Base-by-base conservation (phyloP, 2,113 vertebrate species). In the Tautogolabrus adspersus region DNA sequence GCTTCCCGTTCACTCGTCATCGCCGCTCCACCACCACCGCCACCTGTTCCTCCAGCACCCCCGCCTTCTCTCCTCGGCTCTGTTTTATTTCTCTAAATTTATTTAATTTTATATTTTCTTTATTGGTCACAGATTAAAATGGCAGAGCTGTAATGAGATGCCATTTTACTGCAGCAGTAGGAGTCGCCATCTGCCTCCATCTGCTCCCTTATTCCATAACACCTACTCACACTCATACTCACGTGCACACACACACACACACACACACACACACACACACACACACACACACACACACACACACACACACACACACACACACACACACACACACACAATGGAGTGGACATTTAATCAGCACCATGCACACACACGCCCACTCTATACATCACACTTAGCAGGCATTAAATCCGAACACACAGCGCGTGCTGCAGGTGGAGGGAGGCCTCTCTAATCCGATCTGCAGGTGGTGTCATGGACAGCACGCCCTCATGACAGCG, bases 141-240 rank as follows among this genome's bases (percentile, higher is more conserved):
- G 77, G 75, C 75, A 75, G 77, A 37, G 66, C 64, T 70, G 77
- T 82, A 80, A 89, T 62, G 79, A 91, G 87, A 89, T 75, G 82
- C 82, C 68, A 49, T 77, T 87, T 83, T 75, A 61, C 81, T 66
- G 86, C 79, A 57, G 84, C 82, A 76, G 81, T 81, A 87, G 83
- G 86, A 83, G 83, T 79, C 57, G 23, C 87, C 89, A 89, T 88
- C 89, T 91, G 89, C 85, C 87, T 90, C 87, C 87, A 89, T 87
- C 87, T 91, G 85, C 77, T 82, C 65, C 6, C 56, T 69, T 47
- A 9, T 82, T 82, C 72, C 42, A 16, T 0, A 52, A 64, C 85
- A 83, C 76, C 23, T 42, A 77, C 83, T 49, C 71, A 66, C n/a
- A 42, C 49, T 23, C 37, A 22, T 51, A 42, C 42, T 51, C 58